phyloP scores from a whole-genome alignment of 2,797 vertebrate genomes.

The Neosalanx taihuensis region DNA sequence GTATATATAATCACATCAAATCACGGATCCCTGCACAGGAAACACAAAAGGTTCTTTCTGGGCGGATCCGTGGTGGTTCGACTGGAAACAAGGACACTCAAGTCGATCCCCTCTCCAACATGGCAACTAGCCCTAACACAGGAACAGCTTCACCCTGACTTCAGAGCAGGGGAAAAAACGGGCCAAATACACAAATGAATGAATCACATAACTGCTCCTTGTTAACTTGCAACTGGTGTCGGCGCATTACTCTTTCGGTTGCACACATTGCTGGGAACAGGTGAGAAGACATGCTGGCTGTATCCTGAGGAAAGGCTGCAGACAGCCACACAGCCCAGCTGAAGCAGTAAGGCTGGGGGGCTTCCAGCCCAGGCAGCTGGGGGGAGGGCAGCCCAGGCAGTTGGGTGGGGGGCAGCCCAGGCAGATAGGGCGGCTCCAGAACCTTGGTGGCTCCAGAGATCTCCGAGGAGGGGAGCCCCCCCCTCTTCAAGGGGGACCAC shows the following conservation, averaged over 20 bases:
- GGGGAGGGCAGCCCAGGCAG: not conserved
- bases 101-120: conserved; percentile 22
- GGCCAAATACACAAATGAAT: conserved; percentile 39
- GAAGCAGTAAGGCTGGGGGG: not conserved
- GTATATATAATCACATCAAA: conserved; percentile 34
- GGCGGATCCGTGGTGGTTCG: conserved; percentile 71
- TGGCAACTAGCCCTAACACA: conserved; percentile 47
- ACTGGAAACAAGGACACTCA: conserved; percentile 39
- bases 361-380: not conserved
- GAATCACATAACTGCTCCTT: conserved; percentile 41
- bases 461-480: conserved; percentile 4
- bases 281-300: conserved; percentile 18
- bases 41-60: conserved; percentile 27
- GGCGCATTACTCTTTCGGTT: conserved; percentile 12
- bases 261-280: conserved; percentile 27
- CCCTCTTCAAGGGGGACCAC: conserved; percentile 30
- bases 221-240: conserved; percentile 33
- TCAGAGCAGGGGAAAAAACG: conserved; percentile 38
- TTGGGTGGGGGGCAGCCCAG: not conserved
- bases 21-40: conserved; percentile 36
- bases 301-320: conserved; percentile 24
- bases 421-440: not conserved
- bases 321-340: conserved; percentile 9
- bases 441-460: conserved; percentile 25
- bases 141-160: conserved; percentile 48